phyloP scores from a whole-genome alignment of 1,140 invertebrate genomes.

The Drosophila repleta region DNA sequence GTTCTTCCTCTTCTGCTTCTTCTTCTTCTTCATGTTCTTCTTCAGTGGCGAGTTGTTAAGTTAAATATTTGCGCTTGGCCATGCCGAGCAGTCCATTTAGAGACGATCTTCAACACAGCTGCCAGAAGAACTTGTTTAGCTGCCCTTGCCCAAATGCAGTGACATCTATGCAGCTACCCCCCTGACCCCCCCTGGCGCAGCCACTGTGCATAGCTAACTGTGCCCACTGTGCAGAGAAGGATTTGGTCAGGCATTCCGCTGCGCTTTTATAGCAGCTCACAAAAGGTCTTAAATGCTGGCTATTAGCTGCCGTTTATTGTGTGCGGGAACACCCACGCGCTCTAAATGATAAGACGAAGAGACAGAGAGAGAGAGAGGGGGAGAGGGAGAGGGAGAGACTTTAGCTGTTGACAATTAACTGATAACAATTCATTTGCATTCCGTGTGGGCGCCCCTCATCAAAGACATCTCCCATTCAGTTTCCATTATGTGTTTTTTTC shows the following conservation, averaged over 20 bases:
- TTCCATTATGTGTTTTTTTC: slow-evolving; percentile 31
- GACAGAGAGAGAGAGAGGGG: slow-evolving; percentile 17
- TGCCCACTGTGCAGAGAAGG: slow-evolving; percentile 36
- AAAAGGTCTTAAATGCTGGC: slow-evolving; percentile 67
- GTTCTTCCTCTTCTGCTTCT: no score
- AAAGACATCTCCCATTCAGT: background rate
- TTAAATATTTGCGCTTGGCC: slow-evolving; percentile 73
- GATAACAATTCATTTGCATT: slow-evolving; percentile 79
- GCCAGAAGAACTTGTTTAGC: slow-evolving; percentile 59
- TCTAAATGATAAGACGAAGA: slow-evolving; percentile 56
- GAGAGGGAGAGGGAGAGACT: background rate
- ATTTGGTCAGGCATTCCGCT: slow-evolving; percentile 25
- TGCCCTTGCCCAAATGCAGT: slow-evolving; percentile 65
- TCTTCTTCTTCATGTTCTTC: slow-evolving; percentile 23
- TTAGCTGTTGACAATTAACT: slow-evolving; percentile 52
- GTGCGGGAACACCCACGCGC: slow-evolving; percentile 66
- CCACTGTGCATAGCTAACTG: background rate
- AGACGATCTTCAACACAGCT: slow-evolving; percentile 43
- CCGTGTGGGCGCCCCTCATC: slow-evolving; percentile 42
- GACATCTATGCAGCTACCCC: slow-evolving; percentile 43
- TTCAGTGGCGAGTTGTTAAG: slow-evolving; percentile 71
- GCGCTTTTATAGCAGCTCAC: slow-evolving; percentile 35
- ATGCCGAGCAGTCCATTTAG: slow-evolving; percentile 35
- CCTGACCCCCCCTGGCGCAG: background rate
- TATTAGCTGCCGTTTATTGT: slow-evolving; percentile 73